phyloP scores from a whole-genome alignment of 2,113 vertebrate species.

The Toxostoma redivivum region DNA sequence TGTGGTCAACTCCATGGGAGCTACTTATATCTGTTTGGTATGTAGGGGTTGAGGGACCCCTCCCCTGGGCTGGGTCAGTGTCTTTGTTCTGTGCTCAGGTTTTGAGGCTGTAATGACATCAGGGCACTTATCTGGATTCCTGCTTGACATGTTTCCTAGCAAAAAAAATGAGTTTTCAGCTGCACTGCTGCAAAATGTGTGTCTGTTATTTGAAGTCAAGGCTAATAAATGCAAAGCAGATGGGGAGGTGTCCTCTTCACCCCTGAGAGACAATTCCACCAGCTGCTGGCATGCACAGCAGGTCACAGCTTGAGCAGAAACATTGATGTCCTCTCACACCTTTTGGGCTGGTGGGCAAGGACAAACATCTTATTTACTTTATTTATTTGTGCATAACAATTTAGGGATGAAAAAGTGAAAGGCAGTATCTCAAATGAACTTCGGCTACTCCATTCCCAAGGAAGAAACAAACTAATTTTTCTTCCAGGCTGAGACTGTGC shows the following conservation, averaged over 20 bases:
- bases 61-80: background rate
- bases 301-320: background rate
- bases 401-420: background rate
- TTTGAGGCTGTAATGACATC: background rate
- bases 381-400: background rate
- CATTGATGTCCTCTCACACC: background rate
- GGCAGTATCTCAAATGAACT: background rate
- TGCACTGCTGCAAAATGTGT: background rate
- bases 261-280: background rate
- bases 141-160: background rate
- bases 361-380: background rate
- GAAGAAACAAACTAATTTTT: conserved; percentile 16
- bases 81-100: fast-evolving
- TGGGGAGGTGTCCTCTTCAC: background rate
- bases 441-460: background rate
- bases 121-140: background rate
- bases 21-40: background rate
- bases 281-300: background rate
- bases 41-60: background rate
- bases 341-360: background rate
- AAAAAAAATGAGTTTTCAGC: background rate
- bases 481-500: background rate
- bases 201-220: background rate
- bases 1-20: fast-evolving
- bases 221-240: conserved; percentile 18